These are phyloP conservation scores for Alexandromys fortis DNA, from an alignment of 2,113 vertebrate species.

Conservation along the genomic window DNA sequence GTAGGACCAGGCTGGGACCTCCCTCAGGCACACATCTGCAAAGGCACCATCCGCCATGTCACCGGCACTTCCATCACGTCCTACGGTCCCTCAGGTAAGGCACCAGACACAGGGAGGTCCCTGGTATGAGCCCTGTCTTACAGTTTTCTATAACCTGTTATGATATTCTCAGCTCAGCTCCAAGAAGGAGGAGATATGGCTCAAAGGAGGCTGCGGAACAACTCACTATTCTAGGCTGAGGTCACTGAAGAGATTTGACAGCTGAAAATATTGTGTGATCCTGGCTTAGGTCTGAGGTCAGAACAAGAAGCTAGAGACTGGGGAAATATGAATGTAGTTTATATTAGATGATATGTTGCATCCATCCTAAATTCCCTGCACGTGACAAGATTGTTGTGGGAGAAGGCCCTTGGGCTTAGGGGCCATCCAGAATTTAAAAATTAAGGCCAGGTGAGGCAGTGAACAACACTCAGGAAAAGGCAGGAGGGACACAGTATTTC, in stretches of 20 bases:
- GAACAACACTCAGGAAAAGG: neutral
- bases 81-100: neutral
- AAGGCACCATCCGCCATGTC: neutral
- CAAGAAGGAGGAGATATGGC: neutral
- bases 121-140: neutral
- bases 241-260: neutral
- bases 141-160: neutral
- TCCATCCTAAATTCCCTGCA: neutral
- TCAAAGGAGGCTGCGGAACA: neutral
- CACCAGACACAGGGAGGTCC: neutral
- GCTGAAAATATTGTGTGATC: neutral
- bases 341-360: neutral
- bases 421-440: neutral
- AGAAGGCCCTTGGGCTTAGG: neutral
- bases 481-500: neutral
- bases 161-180: neutral
- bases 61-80: neutral
- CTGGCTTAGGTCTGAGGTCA: neutral
- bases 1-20: neutral
- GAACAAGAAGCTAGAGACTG: neutral
- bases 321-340: neutral
- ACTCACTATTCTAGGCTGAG: neutral
- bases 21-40: neutral
- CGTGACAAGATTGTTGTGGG: too few relatives aligned
- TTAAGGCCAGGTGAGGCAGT: neutral